These are phyloP conservation scores for Protonemura montana DNA, from an alignment of 2,888 invertebrate species.

Conservation along the genomic window DNA sequence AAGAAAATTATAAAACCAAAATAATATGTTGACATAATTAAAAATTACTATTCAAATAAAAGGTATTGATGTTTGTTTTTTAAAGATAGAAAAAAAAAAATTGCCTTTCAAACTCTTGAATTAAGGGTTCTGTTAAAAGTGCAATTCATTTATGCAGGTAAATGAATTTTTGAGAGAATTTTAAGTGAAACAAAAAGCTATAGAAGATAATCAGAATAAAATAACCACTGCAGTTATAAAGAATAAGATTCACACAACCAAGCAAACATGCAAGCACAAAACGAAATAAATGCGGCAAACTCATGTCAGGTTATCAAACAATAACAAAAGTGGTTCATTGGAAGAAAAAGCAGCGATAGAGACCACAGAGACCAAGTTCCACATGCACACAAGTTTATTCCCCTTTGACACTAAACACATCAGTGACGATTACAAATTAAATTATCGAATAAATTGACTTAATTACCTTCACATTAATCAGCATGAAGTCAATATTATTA, in stretches of 20 bases:
- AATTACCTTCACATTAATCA: background rate
- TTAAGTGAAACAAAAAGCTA: background rate
- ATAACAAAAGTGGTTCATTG: background rate
- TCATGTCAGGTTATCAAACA: background rate
- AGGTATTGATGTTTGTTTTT: too few species aligned
- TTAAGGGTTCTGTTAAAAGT: too few species aligned
- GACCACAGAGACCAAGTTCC: slow-evolving; percentile 40
- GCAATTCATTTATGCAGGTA: slow-evolving; percentile 42
- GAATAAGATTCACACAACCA: slow-evolving; percentile 7
- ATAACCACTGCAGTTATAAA: background rate
- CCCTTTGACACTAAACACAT: slow-evolving; percentile 40
- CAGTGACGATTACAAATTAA: slow-evolving; percentile 24
- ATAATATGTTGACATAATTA: slow-evolving; percentile 52
- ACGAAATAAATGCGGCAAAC: background rate
- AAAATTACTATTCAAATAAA: slow-evolving; percentile 49
- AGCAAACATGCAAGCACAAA: background rate
- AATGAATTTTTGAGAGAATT: slow-evolving; percentile 23
- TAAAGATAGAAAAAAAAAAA: slow-evolving; percentile 41
- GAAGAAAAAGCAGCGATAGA: slow-evolving; percentile 19
- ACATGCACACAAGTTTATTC: slow-evolving; percentile 51
- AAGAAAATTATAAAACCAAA: slow-evolving; percentile 63
- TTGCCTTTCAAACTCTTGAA: too few species aligned
- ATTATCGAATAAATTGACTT: background rate
- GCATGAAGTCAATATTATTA: background rate
- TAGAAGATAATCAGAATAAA: background rate